phyloP scores from a whole-genome alignment of 2,113 vertebrate species.

The Ovibos moschatus region DNA sequence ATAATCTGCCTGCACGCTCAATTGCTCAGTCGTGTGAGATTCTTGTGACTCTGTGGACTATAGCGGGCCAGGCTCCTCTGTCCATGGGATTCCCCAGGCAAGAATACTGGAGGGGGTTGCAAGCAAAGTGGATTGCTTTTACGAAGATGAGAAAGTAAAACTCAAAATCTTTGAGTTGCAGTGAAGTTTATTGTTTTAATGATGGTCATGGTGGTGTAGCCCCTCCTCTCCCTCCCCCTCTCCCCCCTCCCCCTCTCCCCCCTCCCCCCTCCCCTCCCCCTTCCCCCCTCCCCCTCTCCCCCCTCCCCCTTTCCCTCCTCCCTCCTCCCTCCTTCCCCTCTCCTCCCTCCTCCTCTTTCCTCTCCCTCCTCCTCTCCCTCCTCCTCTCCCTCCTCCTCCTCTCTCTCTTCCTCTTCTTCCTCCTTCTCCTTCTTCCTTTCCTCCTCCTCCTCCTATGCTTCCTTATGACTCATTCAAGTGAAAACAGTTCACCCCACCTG shows the following conservation, averaged over 20 bases:
- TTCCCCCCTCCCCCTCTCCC: no score
- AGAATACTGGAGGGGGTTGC: background rate
- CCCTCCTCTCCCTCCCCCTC: background rate
- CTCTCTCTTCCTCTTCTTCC: no score
- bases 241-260: no score
- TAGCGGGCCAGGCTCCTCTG: background rate
- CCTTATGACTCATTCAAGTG: background rate
- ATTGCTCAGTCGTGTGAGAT: background rate
- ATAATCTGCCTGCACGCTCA: background rate
- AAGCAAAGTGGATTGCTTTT: background rate
- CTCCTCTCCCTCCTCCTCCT: no score
- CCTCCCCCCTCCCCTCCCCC: rapidly evolving
- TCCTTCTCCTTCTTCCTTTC: background rate
- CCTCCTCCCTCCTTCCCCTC: no score
- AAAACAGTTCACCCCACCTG: background rate
- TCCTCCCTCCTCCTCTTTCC: no score
- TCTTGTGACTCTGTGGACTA: background rate
- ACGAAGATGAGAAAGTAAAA: background rate
- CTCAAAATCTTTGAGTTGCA: background rate
- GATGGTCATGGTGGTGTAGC: no score
- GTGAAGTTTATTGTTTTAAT: background rate
- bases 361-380: background rate
- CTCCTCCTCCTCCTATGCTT: background rate
- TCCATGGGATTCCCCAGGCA: background rate
- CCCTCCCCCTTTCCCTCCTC: no score